Percentiles rank a stretch among this genome's conserved stretches.
phyloP scores from a whole-genome alignment of 2,888 invertebrate species.

The Agapostemon virescens region DNA sequence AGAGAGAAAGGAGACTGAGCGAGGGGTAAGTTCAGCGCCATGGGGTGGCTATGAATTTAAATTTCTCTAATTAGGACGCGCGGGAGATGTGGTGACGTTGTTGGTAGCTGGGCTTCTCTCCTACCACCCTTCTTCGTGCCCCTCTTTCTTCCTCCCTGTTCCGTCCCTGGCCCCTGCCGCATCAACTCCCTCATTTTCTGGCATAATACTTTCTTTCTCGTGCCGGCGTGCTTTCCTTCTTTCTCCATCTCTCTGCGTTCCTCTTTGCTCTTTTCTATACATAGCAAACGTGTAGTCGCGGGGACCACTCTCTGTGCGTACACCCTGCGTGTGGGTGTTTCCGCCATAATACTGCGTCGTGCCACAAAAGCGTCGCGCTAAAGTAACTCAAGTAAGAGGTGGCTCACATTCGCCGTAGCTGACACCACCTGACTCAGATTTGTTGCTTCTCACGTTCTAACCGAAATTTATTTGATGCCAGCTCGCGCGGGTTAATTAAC shows the following conservation, averaged over 20 bases:
- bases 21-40: slow-evolving; percentile 68
- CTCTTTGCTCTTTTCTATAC: slow-evolving; percentile 13
- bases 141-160: slow-evolving; percentile 57
- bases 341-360: slow-evolving; percentile 60
- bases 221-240: slow-evolving; percentile 9
- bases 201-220: slow-evolving; percentile 49
- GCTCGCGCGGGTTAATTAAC: slow-evolving; percentile 78
- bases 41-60: slow-evolving; percentile 79
- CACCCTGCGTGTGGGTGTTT: slow-evolving; percentile 28
- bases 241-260: slow-evolving; percentile 3
- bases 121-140: slow-evolving; percentile 63
- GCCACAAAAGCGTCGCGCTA: slow-evolving; percentile 69
- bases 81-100: slow-evolving; percentile 72
- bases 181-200: slow-evolving; percentile 54
- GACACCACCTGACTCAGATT: slow-evolving; percentile 80
- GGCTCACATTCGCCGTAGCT: slow-evolving; percentile 74
- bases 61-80: slow-evolving; percentile 79
- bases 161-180: slow-evolving; percentile 20
- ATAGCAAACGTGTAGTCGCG: neutral
- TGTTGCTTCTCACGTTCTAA: slow-evolving; percentile 80
- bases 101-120: slow-evolving; percentile 59
- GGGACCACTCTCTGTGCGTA: neutral
- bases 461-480: slow-evolving; percentile 80
- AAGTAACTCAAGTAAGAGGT: slow-evolving; percentile 75
- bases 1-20: slow-evolving; percentile 49